These are phyloP conservation scores for Sisor rabdophorus DNA, from an alignment of 2,113 vertebrate genomes.

Conservation along the genomic window DNA sequence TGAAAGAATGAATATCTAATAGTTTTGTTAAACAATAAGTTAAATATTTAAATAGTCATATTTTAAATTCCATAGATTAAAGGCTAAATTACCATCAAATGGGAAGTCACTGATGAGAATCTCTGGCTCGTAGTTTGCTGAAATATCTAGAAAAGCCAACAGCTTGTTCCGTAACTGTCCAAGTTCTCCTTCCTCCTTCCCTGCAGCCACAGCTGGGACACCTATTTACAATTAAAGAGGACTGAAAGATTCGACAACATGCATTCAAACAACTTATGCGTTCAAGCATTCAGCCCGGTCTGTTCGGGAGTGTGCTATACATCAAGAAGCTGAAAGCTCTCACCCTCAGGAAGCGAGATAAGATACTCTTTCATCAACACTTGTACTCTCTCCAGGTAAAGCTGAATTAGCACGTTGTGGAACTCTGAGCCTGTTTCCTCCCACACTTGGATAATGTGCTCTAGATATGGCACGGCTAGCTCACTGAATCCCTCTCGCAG, in stretches of 20 bases:
- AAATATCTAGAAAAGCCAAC: constrained; percentile 84
- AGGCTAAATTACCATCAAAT: constrained; percentile 81
- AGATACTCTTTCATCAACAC: constrained; percentile 94
- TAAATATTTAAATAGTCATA: too few species aligned
- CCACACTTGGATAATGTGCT: constrained; percentile 90
- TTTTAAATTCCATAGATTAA: background rate
- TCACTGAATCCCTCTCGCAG: constrained; percentile 89
- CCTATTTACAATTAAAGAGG: constrained; percentile 47
- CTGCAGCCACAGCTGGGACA: constrained; percentile 75
- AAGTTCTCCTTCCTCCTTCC: constrained; percentile 82
- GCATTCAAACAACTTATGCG: too few species aligned
- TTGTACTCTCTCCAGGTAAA: constrained; percentile 93
- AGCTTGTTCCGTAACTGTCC: constrained; percentile 87
- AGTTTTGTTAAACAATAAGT: too few species aligned
- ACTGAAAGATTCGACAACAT: background rate
- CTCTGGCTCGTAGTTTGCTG: constrained; percentile 83
- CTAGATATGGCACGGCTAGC: constrained; percentile 89
- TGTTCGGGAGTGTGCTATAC: background rate
- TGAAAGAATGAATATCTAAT: too few species aligned
- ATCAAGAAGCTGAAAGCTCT: background rate
- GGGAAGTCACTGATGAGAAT: constrained; percentile 94
- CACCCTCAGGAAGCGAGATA: constrained; percentile 82
- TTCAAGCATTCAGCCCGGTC: background rate
- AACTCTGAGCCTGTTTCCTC: constrained; percentile 83
- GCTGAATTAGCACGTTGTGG: constrained; percentile 92